phyloP scores from a whole-genome alignment of 2,113 vertebrate species.

The Sus scrofa region T2T-Sscrofa CM000812.6:278779501-278780000 shows the following conservation, averaged over 20 bases:
- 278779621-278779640: background rate
- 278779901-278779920: conserved; percentile 21
- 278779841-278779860: background rate
- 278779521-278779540: background rate
- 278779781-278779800: background rate
- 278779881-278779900: background rate
- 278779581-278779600: background rate
- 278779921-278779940: too few relatives aligned
- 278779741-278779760: background rate
- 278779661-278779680: background rate
- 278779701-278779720: background rate
- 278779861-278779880: background rate
- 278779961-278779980: too few relatives aligned
- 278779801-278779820: background rate
- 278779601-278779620: background rate
- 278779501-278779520: background rate
- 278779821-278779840: background rate
- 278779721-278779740: background rate
- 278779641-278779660: background rate
- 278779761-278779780: background rate
- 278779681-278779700: background rate
- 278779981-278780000: too few relatives aligned
- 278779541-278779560: background rate
- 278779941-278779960: too few relatives aligned
- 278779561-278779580: background rate